Percentiles rank a stretch among this genome's conserved stretches.
phyloP scores from a whole-genome alignment of 2,113 vertebrate genomes.

The Halcyon senegalensis region DNA sequence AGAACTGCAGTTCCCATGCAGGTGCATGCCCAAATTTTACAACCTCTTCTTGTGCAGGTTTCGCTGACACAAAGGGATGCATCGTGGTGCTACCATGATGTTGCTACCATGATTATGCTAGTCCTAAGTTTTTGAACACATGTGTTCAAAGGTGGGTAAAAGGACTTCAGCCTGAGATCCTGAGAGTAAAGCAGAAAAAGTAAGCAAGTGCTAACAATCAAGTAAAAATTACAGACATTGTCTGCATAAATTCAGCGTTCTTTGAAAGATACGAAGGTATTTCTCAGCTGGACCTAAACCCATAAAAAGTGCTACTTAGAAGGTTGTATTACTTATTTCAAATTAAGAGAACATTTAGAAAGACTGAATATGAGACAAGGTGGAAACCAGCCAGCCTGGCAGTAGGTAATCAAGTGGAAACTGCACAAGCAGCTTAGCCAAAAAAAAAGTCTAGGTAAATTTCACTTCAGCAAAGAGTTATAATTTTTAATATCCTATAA shows the following conservation, averaged over 20 bases:
- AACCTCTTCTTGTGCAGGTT: neutral
- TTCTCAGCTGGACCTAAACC: neutral
- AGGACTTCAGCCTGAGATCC: neutral
- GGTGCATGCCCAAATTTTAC: neutral
- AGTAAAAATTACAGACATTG: neutral
- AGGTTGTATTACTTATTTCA: neutral
- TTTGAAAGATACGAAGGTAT: neutral
- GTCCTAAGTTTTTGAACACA: neutral
- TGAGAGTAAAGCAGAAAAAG: neutral
- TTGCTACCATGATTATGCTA: too few relatives aligned
- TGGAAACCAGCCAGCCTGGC: neutral
- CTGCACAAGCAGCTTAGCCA: neutral
- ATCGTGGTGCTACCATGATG: neutral
- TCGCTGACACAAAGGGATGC: neutral
- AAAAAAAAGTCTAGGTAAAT: neutral
- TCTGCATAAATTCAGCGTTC: neutral
- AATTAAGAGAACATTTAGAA: neutral
- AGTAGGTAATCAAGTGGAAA: neutral
- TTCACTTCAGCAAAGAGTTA: neutral
- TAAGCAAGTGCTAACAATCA: neutral
- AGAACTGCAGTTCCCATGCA: neutral
- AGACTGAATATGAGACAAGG: neutral
- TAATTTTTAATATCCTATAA: neutral
- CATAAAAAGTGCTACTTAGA: neutral
- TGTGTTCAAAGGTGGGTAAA: neutral